phyloP scores from a whole-genome alignment of 2,113 vertebrate species.

The Oenanthe oenanthe region DNA sequence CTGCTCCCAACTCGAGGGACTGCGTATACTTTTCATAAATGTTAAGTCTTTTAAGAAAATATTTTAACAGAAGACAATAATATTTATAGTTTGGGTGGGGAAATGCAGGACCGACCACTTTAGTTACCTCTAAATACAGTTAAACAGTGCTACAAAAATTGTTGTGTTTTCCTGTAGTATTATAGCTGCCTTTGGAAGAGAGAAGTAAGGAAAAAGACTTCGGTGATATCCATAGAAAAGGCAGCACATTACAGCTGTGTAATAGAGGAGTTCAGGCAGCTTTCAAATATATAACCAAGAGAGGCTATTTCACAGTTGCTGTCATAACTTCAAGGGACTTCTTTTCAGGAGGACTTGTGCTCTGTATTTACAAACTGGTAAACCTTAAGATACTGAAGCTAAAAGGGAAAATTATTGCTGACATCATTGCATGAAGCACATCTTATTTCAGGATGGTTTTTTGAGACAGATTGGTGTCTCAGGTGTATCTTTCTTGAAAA shows the following conservation, averaged over 20 bases:
- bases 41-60: background rate
- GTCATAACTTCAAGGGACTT: background rate
- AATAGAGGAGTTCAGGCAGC: background rate
- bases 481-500: accelerated
- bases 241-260: background rate
- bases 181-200: background rate
- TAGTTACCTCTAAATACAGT: background rate
- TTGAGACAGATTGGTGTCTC: background rate
- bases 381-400: background rate
- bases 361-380: background rate
- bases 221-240: background rate
- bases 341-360: background rate
- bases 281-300: background rate
- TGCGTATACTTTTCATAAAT: background rate
- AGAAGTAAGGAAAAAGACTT: background rate
- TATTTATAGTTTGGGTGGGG: accelerated
- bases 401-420: background rate
- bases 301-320: background rate
- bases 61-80: background rate
- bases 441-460: background rate
- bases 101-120: background rate
- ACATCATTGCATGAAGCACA: background rate
- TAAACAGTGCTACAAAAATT: background rate
- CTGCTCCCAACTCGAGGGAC: background rate
- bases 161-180: background rate